Evolutionary conservation across 2,888 invertebrate species (phyloP), one percentile per base, ranked within the genome.

Genomic region (Mactromeris polynyma): DNA sequence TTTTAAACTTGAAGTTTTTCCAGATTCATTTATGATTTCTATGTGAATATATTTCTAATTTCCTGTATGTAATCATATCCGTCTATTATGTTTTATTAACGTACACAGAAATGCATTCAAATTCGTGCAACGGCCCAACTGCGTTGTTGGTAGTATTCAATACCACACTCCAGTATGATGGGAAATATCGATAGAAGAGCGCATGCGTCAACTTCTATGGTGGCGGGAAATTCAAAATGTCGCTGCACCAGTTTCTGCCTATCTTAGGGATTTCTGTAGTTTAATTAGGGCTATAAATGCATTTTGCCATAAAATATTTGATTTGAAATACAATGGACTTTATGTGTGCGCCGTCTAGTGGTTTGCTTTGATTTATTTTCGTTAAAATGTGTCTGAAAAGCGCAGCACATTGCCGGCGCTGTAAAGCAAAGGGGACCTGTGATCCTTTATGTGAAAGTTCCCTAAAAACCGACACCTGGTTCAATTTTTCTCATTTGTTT

Each of bases 401-500:
- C 77, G 64, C 64, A 77, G 85, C 90, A 84, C 86, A 78, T 78
- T 85, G 89, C 91, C 81, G 54, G 73, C 46, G 82, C 26, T 81
- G 87, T 82, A 79, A 73, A 77, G 78, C 85, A 80, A 87, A 42
- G 31, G 51, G 40, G 26, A 51, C 64, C 36, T 73, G 79, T 33
- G 84, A 73, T 86, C 86, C 85, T 91, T 91, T 89, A 84, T 89
- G 82, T 54, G 69, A 36, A 79, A 51, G 81, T 86, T 87, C 82
- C 86, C 86, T 81, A 46, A 80, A 89, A 64, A 81, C 69, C 86
- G 83, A 87, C 92, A 92, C 89, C 92, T 92, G 92, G 90, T 86
- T 90, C 86, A 33, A 85, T 90, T 90, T 92, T 90, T 89, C 88
- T 64, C 87, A 87, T 92, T 92, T 89, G 90, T 92, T 90, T 89